Evolutionary conservation across 2,888 invertebrate genomes (phyloP).

Genomic region (Scaptomyza parva): DNA sequence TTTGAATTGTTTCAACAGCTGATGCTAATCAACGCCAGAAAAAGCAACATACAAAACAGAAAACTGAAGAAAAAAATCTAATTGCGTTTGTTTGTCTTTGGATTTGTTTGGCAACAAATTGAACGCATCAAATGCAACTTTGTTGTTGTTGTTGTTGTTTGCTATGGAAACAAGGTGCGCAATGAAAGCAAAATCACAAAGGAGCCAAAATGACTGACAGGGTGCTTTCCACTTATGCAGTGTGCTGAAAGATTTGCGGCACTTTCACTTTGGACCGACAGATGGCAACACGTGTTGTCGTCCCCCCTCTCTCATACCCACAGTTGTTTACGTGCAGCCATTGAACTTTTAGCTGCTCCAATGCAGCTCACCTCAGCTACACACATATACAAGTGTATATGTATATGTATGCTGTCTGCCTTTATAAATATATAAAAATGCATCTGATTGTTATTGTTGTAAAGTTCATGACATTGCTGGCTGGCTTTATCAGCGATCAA

Average conservation of each 20-base stretch:
- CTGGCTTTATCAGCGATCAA: constrained; percentile 43
- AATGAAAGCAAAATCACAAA: constrained; percentile 54
- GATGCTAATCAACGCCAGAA: constrained; percentile 68
- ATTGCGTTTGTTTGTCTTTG: constrained; percentile 62
- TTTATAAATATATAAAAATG: constrained; percentile 41
- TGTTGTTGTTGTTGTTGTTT: constrained; percentile 19
- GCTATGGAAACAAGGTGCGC: constrained; percentile 47
- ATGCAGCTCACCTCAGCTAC: constrained; percentile 54
- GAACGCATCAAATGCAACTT: constrained; percentile 71
- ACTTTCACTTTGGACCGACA: constrained; percentile 64
- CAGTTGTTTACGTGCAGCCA: constrained; percentile 69
- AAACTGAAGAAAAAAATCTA: constrained; percentile 29
- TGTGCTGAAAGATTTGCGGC: constrained; percentile 73
- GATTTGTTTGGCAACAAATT: constrained; percentile 80
- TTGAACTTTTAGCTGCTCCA: constrained; percentile 65
- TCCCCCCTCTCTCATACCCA: background rate
- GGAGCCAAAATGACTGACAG: constrained; percentile 52
- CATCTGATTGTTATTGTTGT: constrained; percentile 54
- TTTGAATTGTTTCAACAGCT: constrained; percentile 71
- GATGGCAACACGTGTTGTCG: constrained; percentile 71
- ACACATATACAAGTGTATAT: constrained; percentile 7
- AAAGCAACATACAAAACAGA: constrained; percentile 21
- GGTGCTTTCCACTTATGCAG: constrained; percentile 63
- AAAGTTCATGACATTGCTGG: constrained; percentile 63
- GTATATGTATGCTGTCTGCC: constrained; percentile 1